Percentiles rank a stretch among this genome's conserved stretches.
Evolutionary conservation across 1,140 invertebrate species (phyloP).

Genomic region (Stegodyphus dumicola): DNA sequence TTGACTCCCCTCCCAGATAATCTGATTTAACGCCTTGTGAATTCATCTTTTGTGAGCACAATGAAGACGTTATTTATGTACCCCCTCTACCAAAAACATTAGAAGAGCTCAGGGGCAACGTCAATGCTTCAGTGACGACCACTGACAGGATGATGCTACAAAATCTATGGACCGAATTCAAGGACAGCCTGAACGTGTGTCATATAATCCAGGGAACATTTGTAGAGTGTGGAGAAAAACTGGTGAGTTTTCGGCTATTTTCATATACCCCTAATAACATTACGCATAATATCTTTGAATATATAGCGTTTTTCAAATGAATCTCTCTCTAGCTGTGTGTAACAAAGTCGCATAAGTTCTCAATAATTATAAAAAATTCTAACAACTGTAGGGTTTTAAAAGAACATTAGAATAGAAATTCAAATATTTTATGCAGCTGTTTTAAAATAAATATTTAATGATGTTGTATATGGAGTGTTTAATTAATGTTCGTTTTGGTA

Average conservation of each 20-base stretch:
- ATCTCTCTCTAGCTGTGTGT: not conserved
- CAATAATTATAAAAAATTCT: too few species aligned
- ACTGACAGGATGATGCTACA: not conserved
- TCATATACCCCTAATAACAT: not conserved
- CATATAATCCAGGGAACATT: not conserved
- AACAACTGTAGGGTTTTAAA: too few species aligned
- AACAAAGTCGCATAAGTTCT: too few species aligned
- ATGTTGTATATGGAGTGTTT: too few species aligned
- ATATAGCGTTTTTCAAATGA: not conserved
- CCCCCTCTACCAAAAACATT: not conserved
- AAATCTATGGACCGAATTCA: not conserved
- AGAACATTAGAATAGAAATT: too few species aligned
- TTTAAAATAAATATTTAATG: too few species aligned
- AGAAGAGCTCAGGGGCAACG: not conserved
- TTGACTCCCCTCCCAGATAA: not conserved
- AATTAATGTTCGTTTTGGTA: too few species aligned
- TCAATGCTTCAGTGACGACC: not conserved
- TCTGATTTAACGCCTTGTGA: not conserved
- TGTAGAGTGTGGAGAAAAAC: not conserved
- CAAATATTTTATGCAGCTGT: too few species aligned
- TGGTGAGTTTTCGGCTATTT: not conserved
- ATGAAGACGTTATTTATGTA: not conserved
- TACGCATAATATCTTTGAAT: not conserved
- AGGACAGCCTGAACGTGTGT: not conserved
- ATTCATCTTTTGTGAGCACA: not conserved